Evolutionary conservation across 2,888 invertebrate genomes (phyloP).

Genomic region (Ctena decussata): DNA sequence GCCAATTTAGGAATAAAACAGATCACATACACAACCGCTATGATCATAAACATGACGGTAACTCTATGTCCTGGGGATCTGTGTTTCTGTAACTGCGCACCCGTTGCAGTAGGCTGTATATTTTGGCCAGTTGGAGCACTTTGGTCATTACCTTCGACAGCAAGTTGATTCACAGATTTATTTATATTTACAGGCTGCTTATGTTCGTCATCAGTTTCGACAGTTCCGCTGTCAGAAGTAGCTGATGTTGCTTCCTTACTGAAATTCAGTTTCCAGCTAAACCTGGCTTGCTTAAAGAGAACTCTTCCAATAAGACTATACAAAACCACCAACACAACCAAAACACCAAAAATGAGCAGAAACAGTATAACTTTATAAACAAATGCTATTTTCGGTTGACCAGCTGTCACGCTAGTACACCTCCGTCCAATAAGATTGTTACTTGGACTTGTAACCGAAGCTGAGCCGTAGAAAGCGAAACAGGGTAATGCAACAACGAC

Average conservation of each 20-base stretch:
- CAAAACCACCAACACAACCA: conserved; percentile 2
- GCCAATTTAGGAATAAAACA: conserved; percentile 17
- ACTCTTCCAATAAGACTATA: conserved; percentile 11
- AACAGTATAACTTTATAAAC: conserved; percentile 11
- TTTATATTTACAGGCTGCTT: neutral
- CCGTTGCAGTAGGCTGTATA: neutral
- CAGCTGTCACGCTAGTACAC: conserved; percentile 18
- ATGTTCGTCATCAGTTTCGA: neutral
- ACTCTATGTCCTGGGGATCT: conserved; percentile 3
- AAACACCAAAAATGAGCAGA: conserved; percentile 11
- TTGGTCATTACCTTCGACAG: neutral
- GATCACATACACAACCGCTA: conserved; percentile 10
- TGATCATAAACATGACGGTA: conserved; percentile 27
- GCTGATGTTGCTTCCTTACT: conserved; percentile 3
- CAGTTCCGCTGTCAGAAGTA: neutral
- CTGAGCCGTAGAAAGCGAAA: conserved; percentile 12
- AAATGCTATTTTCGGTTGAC: conserved; percentile 5
- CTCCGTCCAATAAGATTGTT: conserved; percentile 14
- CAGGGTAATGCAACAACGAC: conserved; percentile 11
- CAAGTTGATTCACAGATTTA: neutral
- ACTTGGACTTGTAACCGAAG: neutral
- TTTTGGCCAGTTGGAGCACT: neutral
- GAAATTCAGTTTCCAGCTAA: neutral
- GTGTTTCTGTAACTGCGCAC: neutral
- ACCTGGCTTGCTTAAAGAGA: conserved; percentile 12